phyloP scores from a whole-genome alignment of 2,113 vertebrate species.

The Callaeas wilsoni region DNA sequence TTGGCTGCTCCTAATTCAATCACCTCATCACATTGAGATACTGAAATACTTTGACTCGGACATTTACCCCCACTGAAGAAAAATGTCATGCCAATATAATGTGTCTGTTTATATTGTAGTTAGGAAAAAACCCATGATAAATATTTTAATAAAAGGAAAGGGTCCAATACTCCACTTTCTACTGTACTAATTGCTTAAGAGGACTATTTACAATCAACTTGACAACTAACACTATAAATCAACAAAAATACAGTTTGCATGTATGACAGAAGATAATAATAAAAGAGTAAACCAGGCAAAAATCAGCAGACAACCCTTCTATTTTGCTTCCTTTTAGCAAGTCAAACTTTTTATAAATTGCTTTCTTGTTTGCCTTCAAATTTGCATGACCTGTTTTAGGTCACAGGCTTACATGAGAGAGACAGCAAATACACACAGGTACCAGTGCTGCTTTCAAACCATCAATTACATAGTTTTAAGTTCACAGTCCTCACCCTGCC shows the following conservation, averaged over 20 bases:
- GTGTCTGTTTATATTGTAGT: background rate
- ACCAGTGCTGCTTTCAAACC: background rate
- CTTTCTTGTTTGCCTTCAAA: background rate
- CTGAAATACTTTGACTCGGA: background rate
- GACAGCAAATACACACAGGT: background rate
- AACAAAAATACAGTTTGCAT: background rate
- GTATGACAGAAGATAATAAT: background rate
- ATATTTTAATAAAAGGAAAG: background rate
- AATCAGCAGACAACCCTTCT: background rate
- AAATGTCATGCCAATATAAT: background rate
- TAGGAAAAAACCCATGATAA: background rate
- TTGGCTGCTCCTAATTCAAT: background rate
- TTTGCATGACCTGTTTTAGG: background rate
- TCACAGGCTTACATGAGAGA: background rate
- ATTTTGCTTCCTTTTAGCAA: background rate
- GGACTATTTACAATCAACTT: background rate
- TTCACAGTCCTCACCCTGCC: background rate
- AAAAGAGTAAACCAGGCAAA: background rate
- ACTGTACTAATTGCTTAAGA: background rate
- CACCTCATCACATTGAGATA: background rate
- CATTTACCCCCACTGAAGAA: background rate
- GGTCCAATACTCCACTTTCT: background rate
- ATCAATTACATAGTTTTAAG: background rate
- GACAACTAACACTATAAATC: background rate
- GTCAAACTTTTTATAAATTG: background rate